A percentile compares a stretch with the other conserved stretches of the same genome.
Evolutionary conservation across 2,888 invertebrate species (phyloP).

Genomic region (Cantharis rustica): DNA sequence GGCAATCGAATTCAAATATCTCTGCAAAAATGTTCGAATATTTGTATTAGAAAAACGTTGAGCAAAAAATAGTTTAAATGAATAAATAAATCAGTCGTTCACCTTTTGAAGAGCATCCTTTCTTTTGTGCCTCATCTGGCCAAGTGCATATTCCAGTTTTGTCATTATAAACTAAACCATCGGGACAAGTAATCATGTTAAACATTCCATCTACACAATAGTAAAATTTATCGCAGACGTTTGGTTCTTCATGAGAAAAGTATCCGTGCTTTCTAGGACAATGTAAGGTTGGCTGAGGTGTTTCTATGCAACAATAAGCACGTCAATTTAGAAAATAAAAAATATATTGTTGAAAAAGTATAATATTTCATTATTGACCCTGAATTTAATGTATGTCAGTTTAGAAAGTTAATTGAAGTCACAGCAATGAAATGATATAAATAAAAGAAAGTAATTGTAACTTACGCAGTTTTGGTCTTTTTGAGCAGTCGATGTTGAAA

Average conservation of each 20-base stretch:
- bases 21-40: conserved; percentile 60
- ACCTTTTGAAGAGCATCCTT: conserved; percentile 80
- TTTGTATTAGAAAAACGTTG: background rate
- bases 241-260: conserved; percentile 79
- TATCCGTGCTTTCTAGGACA: conserved; percentile 86
- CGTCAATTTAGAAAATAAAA: background rate
- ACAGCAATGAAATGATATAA: conserved; percentile 4
- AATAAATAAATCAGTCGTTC: background rate
- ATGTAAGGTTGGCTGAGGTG: conserved; percentile 71
- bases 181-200: conserved; percentile 89
- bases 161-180: conserved; percentile 85
- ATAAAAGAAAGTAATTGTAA: conserved; percentile 38
- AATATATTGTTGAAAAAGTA: conserved; percentile 4
- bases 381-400: conserved; percentile 1
- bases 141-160: conserved; percentile 90
- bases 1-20: conserved; percentile 83
- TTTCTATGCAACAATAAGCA: conserved; percentile 60
- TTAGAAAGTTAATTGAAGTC: conserved; percentile 4
- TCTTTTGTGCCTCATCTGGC: conserved; percentile 90
- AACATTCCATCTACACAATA: conserved; percentile 88
- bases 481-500: conserved; percentile 82
- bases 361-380: background rate
- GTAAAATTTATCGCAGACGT: conserved; percentile 84
- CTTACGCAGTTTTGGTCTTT: conserved; percentile 81
- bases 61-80: background rate